Conservation (phyloP, 2,113 vertebrate species). For the Albula glossodonta region DNA sequence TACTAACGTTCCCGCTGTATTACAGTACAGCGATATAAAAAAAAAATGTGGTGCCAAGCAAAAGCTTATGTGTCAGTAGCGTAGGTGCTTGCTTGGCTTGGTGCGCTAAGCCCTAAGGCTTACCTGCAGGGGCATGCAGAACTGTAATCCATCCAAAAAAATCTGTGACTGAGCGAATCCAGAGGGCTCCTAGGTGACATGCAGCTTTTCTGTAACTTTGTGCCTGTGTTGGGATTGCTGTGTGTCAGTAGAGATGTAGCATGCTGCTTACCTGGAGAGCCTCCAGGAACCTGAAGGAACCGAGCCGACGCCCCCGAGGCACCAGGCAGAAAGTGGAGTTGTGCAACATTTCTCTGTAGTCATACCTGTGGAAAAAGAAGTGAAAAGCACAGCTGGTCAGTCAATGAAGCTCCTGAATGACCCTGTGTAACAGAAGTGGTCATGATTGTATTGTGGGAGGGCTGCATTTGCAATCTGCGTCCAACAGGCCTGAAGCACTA, state of each 20-base stretch:
- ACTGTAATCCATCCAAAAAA: neutral
- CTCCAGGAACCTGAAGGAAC: slow-evolving; percentile 97
- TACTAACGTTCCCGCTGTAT: too few relatives aligned
- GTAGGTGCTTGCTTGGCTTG: neutral
- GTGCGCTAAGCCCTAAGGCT: too few relatives aligned
- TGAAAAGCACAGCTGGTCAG: slow-evolving; percentile 31
- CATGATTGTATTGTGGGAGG: neutral
- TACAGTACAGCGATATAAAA: too few relatives aligned
- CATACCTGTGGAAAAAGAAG: slow-evolving; percentile 75
- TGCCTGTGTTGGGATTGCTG: too few relatives aligned
- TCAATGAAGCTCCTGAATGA: slow-evolving; percentile 16
- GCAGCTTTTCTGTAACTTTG: neutral
- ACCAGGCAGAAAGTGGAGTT: slow-evolving; percentile 99
- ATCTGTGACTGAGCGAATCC: neutral
- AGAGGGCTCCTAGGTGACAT: neutral
- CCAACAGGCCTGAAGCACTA: too few relatives aligned
- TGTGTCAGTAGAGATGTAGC: too few relatives aligned
- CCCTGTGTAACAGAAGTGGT: neutral
- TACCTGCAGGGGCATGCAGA: too few relatives aligned
- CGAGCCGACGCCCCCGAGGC: slow-evolving; percentile 93
- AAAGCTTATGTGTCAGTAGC: neutral
- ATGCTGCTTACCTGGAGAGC: slow-evolving; percentile 80
- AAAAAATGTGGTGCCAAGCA: too few relatives aligned
- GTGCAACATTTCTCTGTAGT: slow-evolving; percentile 99
- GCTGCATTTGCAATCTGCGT: too few relatives aligned